Base-by-base conservation (phyloP, 2,113 vertebrate species). In the Poeciliopsis retropinna region DNA sequence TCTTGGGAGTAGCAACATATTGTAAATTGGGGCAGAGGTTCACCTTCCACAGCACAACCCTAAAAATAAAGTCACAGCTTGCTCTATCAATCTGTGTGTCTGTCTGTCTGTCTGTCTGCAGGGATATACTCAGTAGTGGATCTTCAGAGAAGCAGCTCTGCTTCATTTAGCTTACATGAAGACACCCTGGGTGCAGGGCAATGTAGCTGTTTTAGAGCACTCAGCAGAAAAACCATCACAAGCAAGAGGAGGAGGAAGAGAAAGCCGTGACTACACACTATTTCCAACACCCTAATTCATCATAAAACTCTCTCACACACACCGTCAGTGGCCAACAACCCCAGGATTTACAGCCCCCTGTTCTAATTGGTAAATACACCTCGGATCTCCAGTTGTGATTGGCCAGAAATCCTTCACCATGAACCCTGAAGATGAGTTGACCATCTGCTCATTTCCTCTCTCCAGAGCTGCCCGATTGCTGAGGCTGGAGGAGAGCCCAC, bases 391-490 rank as follows among this genome's bases (percentile, higher is more conserved):
- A 84, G 85, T 80, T 85, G 87, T 86, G 85, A 93, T 85, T 92
- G 89, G 92, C 67, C 79, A 88, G 69, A 82, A 69, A 75, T 32
- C 72, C 64, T 64, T 83, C 69, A 65, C 60, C 61, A 73, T 64
- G 78, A 80, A 74, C 82, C 87, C 88, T 34, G 67, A 78, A 87
- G 87, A 92, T 83, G 83, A 82, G 82, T 63, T 79, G 78, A 86
- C 89, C 91, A 91, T 93, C 88, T 93, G 92, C 87, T 73, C 82
- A 60, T 64, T 77, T 75, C 62, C 75, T 87, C 73, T 82, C 79
- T 84, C 82, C 81, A 80, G 81, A 85, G 86, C 81, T 71, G 81
- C 83, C 83, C 60, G 83, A 83, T 83, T 78, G 85, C 80, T 72
- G 77, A 86, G 84, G 78, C 85, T 86, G 84, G 84, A 90, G 76